Conservation (phyloP, 2,888 invertebrate genomes). For the Acleris laterana region DNA sequence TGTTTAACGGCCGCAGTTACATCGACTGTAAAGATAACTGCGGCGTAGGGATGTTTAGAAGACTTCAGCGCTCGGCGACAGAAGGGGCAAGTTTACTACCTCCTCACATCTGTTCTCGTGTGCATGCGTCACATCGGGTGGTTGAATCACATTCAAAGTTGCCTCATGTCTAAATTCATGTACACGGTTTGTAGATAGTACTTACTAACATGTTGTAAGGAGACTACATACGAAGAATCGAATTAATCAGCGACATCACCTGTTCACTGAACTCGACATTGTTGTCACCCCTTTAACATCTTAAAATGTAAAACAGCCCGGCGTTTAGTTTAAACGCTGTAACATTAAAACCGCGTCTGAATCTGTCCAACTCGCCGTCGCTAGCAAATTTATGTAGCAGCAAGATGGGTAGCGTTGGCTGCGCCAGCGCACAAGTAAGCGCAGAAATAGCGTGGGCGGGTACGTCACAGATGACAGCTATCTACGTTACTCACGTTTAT, state of each 20-base stretch:
- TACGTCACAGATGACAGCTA: slow-evolving; percentile 78
- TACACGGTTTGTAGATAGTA: background rate
- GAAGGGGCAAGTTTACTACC: slow-evolving; percentile 46
- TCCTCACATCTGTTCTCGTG: slow-evolving; percentile 38
- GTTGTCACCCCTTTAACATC: slow-evolving; percentile 22
- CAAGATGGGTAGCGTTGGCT: slow-evolving; percentile 55
- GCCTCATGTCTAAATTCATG: no score
- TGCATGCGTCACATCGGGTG: slow-evolving; percentile 12
- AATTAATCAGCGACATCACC: slow-evolving; percentile 20
- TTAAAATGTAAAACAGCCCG: slow-evolving; percentile 22
- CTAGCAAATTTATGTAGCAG: slow-evolving; percentile 54
- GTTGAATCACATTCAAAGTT: background rate
- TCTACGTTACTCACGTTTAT: slow-evolving; percentile 68
- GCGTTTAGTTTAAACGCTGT: slow-evolving; percentile 37
- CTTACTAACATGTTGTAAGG: background rate
- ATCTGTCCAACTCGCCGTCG: slow-evolving; percentile 61
- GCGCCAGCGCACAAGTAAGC: slow-evolving; percentile 63
- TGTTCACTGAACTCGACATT: slow-evolving; percentile 6
- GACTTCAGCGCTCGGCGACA: slow-evolving; percentile 53
- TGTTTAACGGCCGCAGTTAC: slow-evolving; percentile 71
- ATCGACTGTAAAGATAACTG: slow-evolving; percentile 72
- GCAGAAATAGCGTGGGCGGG: slow-evolving; percentile 84
- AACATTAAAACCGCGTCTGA: slow-evolving; percentile 51
- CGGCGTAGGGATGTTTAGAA: slow-evolving; percentile 66
- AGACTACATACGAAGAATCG: slow-evolving; percentile 22